These are phyloP conservation scores for Leuciscus waleckii DNA, from an alignment of 2,797 vertebrate genomes.

Conservation along the genomic window DNA sequence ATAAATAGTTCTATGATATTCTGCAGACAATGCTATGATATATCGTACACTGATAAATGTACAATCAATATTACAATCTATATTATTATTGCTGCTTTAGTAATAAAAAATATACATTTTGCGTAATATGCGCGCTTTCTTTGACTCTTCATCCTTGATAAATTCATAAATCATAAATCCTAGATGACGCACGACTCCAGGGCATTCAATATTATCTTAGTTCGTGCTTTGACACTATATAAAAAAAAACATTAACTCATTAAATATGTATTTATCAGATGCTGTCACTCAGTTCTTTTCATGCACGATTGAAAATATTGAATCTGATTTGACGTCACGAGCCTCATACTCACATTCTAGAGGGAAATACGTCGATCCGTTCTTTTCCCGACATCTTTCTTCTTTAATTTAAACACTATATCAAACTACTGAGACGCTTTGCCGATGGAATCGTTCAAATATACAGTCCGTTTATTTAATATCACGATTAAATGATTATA, in stretches of 20 bases:
- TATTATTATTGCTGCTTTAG: background rate
- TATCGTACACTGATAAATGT: background rate
- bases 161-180: constrained; percentile 9
- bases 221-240: background rate
- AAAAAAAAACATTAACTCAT: background rate
- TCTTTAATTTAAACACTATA: constrained; percentile 35
- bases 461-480: constrained; percentile 60
- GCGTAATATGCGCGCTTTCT: background rate
- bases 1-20: background rate
- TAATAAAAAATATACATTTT: background rate
- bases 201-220: background rate
- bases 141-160: background rate
- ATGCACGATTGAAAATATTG: background rate
- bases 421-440: background rate
- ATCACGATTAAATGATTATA: background rate
- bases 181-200: background rate
- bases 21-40: background rate
- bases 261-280: background rate
- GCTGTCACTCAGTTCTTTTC: background rate
- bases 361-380: constrained; percentile 95
- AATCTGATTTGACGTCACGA: background rate
- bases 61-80: background rate
- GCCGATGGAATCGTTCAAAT: background rate
- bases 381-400: constrained; percentile 93
- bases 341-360: constrained; percentile 91